phyloP scores from a whole-genome alignment of 1,140 invertebrate species.

The Drosophila sechellia region DNA sequence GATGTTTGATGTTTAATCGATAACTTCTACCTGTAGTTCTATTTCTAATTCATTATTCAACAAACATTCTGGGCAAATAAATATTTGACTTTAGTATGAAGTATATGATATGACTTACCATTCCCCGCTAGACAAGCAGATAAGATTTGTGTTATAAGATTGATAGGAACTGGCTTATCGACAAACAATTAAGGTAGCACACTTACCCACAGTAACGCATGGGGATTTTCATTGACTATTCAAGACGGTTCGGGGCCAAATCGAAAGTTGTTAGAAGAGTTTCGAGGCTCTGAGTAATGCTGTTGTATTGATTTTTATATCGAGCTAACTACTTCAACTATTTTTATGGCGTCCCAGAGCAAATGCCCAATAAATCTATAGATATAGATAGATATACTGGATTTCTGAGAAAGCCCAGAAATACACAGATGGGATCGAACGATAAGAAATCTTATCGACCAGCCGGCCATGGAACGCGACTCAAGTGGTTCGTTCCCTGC shows the following conservation, averaged over 20 bases:
- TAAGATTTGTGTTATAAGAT: slow-evolving; percentile 7
- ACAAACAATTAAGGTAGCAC: slow-evolving; percentile 12
- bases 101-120: slow-evolving; percentile 14
- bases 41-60: no score
- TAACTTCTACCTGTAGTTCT: no score
- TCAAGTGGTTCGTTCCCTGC: slow-evolving; percentile 34
- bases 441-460: slow-evolving; percentile 38
- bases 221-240: slow-evolving; percentile 25
- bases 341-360: slow-evolving; percentile 13
- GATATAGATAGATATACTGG: background rate
- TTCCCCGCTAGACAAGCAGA: slow-evolving; percentile 7
- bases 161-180: slow-evolving; percentile 25
- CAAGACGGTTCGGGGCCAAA: slow-evolving; percentile 7
- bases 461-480: background rate
- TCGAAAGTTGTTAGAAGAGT: slow-evolving; percentile 21
- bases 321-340: slow-evolving; percentile 16
- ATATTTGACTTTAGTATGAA: no score
- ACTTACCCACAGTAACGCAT: slow-evolving; percentile 18
- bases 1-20: no score
- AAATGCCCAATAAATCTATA: background rate
- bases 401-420: slow-evolving; percentile 4
- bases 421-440: slow-evolving; percentile 6
- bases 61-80: no score
- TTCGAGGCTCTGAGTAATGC: background rate
- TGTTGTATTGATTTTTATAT: slow-evolving; percentile 33